These are phyloP conservation scores for Ephydatia muelleri DNA, from an alignment of 37 sponge, comb jelly and placozoan species.

Conservation along the genomic window DNA sequence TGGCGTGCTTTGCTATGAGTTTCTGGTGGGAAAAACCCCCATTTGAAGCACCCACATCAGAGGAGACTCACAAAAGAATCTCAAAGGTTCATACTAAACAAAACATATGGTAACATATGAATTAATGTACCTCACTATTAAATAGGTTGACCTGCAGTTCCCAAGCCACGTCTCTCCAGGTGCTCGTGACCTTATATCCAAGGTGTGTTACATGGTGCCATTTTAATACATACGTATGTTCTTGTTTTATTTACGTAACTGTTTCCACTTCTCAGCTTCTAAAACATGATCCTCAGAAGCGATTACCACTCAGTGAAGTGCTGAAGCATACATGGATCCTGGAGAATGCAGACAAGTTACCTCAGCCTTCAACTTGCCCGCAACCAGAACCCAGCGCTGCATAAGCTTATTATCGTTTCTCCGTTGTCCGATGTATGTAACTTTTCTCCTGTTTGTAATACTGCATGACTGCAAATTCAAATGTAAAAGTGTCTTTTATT, in stretches of 20 bases:
- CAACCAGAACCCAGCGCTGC: background rate
- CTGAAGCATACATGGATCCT: constrained; percentile 86
- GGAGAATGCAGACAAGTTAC: constrained; percentile 49
- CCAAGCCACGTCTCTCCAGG: constrained; percentile 81
- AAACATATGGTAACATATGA: background rate
- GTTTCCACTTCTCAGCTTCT: constrained; percentile 43
- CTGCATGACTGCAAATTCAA: background rate
- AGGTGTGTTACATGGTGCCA: constrained; percentile 33
- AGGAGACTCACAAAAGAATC: constrained; percentile 86
- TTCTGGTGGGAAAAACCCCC: constrained; percentile 95
- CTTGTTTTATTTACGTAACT: background rate
- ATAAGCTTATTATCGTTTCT: background rate
- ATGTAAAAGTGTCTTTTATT: background rate
- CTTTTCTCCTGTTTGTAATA: background rate
- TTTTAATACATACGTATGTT: background rate
- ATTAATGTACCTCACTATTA: background rate
- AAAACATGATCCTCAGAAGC: constrained; percentile 53
- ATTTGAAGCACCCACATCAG: constrained; percentile 81
- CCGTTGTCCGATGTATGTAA: background rate
- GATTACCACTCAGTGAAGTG: constrained; percentile 69
- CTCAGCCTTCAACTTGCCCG: constrained; percentile 11
- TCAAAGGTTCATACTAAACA: constrained; percentile 43
- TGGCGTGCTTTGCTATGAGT: constrained; percentile 97
- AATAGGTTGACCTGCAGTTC: constrained; percentile 70
- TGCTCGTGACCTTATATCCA: constrained; percentile 84